Percentiles rank a stretch among this genome's conserved stretches.
Conservation (phyloP, 2,113 vertebrate genomes). For the Dasyprocta punctata region DNA sequence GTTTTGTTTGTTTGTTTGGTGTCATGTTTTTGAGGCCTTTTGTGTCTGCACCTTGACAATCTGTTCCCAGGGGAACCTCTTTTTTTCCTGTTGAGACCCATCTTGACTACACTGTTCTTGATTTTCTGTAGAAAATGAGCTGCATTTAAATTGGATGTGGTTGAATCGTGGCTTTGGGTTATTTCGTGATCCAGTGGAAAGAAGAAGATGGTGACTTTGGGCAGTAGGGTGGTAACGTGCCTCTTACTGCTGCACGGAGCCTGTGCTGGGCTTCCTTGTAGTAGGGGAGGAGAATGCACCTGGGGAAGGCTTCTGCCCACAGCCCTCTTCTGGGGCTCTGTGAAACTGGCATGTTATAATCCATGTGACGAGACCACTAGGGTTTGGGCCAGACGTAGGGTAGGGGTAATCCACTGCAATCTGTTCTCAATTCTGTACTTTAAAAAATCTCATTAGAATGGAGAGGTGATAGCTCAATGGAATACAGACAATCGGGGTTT, state of each 20-base stretch:
- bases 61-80: not conserved
- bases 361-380: not conserved
- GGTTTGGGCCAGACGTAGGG: not conserved
- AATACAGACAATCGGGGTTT: not conserved
- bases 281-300: not conserved
- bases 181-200: not conserved
- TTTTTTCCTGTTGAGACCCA: not conserved
- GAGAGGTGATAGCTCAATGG: not conserved
- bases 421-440: not conserved
- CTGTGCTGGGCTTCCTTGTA: not conserved
- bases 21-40: not conserved
- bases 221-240: not conserved
- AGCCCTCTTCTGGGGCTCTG: not conserved
- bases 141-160: not conserved
- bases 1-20: not conserved
- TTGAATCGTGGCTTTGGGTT: not conserved
- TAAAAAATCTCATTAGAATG: constrained; percentile 17
- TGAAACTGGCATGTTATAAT: not conserved
- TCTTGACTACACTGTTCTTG: not conserved
- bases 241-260: not conserved
- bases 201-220: not conserved
- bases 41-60: not conserved
- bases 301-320: not conserved
- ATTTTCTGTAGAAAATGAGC: not conserved
- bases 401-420: not conserved